Conservation (phyloP, 2,113 vertebrate species). For the Orycteropus afer region DNA sequence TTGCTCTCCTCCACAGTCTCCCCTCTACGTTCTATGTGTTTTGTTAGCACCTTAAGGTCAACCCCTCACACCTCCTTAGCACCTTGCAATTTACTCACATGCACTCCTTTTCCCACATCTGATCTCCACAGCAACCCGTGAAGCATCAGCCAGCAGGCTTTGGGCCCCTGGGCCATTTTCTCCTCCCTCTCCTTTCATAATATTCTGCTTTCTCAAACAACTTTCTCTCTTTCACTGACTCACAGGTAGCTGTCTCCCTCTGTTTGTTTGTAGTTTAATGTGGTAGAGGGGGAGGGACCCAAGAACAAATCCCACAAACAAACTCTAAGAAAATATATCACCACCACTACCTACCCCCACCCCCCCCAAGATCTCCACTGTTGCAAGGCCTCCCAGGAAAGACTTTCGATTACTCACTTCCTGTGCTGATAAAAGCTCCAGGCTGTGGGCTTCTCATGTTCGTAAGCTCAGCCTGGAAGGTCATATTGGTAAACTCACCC, state of each 20-base stretch:
- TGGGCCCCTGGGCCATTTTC: rapidly evolving
- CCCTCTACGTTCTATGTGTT: background rate
- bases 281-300: background rate
- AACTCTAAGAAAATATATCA: background rate
- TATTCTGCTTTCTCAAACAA: background rate
- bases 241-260: background rate
- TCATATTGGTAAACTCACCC: rapidly evolving
- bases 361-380: background rate
- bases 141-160: background rate
- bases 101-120: background rate
- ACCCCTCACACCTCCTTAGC: background rate
- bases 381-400: background rate
- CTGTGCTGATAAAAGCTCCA: background rate
- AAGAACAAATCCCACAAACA: background rate
- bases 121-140: background rate
- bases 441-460: background rate
- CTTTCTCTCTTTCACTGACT: background rate
- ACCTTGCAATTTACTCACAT: background rate
- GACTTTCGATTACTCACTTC: rapidly evolving
- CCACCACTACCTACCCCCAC: no score
- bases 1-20: background rate
- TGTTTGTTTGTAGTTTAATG: background rate
- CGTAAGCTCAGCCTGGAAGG: rapidly evolving
- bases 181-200: background rate
- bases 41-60: background rate